Evolutionary conservation across 2,888 invertebrate species (phyloP).

Genomic region (Andrena chrysosceles): DNA sequence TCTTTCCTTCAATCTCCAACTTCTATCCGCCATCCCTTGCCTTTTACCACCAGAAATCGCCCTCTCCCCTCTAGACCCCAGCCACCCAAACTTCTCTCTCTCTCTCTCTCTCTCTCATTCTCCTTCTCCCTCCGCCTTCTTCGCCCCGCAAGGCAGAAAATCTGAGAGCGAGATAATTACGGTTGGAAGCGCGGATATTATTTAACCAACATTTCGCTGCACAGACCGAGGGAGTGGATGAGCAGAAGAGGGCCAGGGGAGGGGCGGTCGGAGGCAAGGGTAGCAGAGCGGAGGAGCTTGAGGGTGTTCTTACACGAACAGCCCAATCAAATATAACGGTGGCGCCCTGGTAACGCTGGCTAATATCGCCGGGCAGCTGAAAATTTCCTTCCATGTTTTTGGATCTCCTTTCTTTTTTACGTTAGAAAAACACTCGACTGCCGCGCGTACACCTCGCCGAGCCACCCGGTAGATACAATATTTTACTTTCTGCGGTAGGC

Average conservation of each 20-base stretch:
- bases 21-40: constrained; percentile 51
- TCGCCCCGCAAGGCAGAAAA: constrained; percentile 78
- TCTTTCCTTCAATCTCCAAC: constrained; percentile 73
- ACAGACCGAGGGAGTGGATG: constrained; percentile 65
- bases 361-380: constrained; percentile 69
- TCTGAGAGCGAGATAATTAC: constrained; percentile 84
- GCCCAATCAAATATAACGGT: constrained; percentile 82
- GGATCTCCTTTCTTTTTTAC: constrained; percentile 56
- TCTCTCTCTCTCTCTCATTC: constrained; percentile 21
- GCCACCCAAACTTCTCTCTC: constrained; percentile 4
- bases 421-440: constrained; percentile 65
- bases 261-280: constrained; percentile 16
- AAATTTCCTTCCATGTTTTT: constrained; percentile 70
- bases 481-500: constrained; percentile 68
- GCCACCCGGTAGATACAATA: constrained; percentile 56
- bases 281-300: constrained; percentile 64
- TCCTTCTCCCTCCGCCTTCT: constrained; percentile 51
- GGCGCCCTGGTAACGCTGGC: constrained; percentile 69
- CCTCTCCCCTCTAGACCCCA: constrained; percentile 24
- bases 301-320: constrained; percentile 77
- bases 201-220: constrained; percentile 82
- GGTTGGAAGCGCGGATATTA: constrained; percentile 82
- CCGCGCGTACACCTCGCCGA: constrained; percentile 55
- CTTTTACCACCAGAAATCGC: constrained; percentile 41
- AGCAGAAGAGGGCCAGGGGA: constrained; percentile 53